Percentiles rank a stretch among this genome's conserved stretches.
Conservation (phyloP, 2,888 invertebrate genomes). For the Geotrupes spiniger region DNA sequence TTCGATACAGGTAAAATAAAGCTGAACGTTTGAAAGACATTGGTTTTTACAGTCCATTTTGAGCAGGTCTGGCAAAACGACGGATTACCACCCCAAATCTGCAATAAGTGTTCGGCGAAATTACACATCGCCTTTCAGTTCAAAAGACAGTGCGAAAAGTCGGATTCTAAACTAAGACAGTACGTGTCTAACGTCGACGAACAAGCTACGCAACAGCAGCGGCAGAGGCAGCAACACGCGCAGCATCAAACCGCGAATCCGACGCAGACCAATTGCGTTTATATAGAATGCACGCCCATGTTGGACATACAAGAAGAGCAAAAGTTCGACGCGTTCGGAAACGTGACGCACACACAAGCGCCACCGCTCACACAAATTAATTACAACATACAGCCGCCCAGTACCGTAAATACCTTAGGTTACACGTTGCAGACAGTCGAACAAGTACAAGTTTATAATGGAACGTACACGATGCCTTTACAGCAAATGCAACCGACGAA, state of each 20-base stretch:
- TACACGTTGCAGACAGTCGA: conserved; percentile 41
- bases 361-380: conserved; percentile 40
- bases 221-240: conserved; percentile 21
- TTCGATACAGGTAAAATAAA: conserved; percentile 45
- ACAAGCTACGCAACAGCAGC: conserved; percentile 22
- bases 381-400: conserved; percentile 41
- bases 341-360: conserved; percentile 30
- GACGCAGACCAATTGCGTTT: conserved; percentile 34
- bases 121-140: conserved; percentile 52
- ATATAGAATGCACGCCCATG: conserved; percentile 43
- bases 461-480: conserved; percentile 41
- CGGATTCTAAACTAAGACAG: conserved; percentile 49
- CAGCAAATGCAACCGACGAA: conserved; percentile 39
- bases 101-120: conserved; percentile 51
- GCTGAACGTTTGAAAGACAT: neutral
- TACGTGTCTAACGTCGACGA: conserved; percentile 29
- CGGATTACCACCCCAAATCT: conserved; percentile 50
- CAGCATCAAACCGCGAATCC: conserved; percentile 20
- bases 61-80: conserved; percentile 52
- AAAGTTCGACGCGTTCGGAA: conserved; percentile 31
- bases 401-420: conserved; percentile 36
- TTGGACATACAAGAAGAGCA: conserved; percentile 39
- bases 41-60: neutral
- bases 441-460: conserved; percentile 43
- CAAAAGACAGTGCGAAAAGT: conserved; percentile 51